These are phyloP conservation scores for Dendrocincla fuliginosa DNA, from an alignment of 2,797 vertebrate genomes.

Conservation along the genomic window DNA sequence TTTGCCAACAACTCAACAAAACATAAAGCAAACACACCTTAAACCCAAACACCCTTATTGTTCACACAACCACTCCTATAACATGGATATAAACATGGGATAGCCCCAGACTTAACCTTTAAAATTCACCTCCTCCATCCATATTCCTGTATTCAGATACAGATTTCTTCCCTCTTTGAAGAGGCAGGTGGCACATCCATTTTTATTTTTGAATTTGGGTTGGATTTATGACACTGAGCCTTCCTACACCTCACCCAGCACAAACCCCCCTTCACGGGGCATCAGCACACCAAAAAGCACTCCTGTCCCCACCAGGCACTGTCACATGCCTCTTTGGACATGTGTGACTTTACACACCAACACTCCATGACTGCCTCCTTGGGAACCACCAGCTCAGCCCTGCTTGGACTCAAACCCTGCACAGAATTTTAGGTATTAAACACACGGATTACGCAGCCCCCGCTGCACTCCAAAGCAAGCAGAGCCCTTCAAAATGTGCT, in stretches of 20 bases:
- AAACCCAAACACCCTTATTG: neutral
- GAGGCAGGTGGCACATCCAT: neutral
- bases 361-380: neutral
- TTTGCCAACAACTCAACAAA: neutral
- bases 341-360: fast-evolving
- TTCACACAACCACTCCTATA: neutral
- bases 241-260: neutral
- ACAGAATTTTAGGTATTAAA: neutral
- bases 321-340: neutral
- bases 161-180: neutral
- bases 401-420: neutral
- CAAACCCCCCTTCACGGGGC: neutral
- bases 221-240: neutral
- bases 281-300: neutral
- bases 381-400: neutral
- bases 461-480: neutral
- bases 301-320: neutral
- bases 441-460: neutral
- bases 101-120: neutral
- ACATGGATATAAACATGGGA: neutral
- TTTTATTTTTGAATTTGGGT: neutral
- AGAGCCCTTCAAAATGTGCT: neutral
- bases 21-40: neutral
- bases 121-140: neutral
- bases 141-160: neutral